Evolutionary conservation across 2,113 vertebrate species (phyloP).

Genomic region (Corydoras maculifer): DNA sequence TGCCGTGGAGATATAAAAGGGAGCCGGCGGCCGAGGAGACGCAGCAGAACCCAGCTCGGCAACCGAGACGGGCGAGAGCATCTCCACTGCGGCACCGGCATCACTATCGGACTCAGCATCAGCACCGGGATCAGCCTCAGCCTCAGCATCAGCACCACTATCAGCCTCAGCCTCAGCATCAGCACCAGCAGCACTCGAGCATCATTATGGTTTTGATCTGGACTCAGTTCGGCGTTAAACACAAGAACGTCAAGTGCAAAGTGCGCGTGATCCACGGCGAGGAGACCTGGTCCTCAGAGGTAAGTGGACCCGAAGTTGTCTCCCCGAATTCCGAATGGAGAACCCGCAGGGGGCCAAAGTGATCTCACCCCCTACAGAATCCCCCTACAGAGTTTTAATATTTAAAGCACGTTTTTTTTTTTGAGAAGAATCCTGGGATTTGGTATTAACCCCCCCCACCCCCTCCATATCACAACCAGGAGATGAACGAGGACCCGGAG

Average conservation of each 20-base stretch:
- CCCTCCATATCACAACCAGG: slow-evolving; percentile 43
- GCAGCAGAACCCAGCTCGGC: slow-evolving; percentile 19
- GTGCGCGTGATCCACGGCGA: slow-evolving; percentile 69
- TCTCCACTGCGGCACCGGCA: too few species aligned
- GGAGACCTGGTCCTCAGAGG: slow-evolving; percentile 63
- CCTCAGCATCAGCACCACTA: too few species aligned
- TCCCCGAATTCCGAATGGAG: too few species aligned
- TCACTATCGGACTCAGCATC: too few species aligned
- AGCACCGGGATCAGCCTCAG: too few species aligned
- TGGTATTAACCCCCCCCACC: not conserved
- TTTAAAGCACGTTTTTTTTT: too few species aligned
- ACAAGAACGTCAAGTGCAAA: slow-evolving; percentile 72
- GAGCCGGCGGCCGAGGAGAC: slow-evolving; percentile 24
- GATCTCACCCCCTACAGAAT: too few species aligned
- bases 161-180: not conserved
- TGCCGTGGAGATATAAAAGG: slow-evolving; percentile 48
- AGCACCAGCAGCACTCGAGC: slow-evolving; percentile 6
- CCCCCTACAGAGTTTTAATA: too few species aligned
- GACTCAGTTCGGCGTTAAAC: slow-evolving; percentile 70
- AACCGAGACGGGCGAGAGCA: not conserved
- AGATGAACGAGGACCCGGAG: slow-evolving; percentile 60
- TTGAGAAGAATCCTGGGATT: not conserved
- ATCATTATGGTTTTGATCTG: slow-evolving; percentile 69
- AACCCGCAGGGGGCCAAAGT: too few species aligned
- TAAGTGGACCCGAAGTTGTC: slow-evolving; percentile 41